Percentiles rank a stretch among this genome's conserved stretches.
Conservation (phyloP, 2,113 vertebrate species). For the Poeciliopsis turrubarensis region DNA sequence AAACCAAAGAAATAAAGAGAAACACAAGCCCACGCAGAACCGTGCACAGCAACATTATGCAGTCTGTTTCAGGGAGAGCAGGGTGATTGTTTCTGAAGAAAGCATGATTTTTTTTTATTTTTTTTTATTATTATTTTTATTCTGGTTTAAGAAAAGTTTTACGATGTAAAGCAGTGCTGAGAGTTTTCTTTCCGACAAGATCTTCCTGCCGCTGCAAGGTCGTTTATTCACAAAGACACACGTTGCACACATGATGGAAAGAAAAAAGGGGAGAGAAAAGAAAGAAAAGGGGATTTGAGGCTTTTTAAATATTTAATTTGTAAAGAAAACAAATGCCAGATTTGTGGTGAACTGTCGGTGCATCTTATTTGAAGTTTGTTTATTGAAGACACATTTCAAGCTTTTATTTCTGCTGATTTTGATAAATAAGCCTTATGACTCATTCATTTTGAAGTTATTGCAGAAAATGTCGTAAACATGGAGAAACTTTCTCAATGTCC, state of each 20-base stretch:
- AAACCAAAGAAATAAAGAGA: conserved; percentile 11
- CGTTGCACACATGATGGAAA: conserved; percentile 52
- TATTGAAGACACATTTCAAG: neutral
- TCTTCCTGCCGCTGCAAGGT: conserved; percentile 29
- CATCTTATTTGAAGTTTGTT: neutral
- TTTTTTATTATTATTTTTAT: too few relatives aligned
- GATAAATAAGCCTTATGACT: too few relatives aligned
- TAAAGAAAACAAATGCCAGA: conserved; percentile 32
- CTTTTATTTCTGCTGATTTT: too few relatives aligned
- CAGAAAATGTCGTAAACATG: too few relatives aligned
- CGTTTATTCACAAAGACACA: conserved; percentile 61
- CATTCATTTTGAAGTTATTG: neutral
- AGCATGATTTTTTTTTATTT: conserved; percentile 19
- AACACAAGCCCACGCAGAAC: conserved; percentile 51
- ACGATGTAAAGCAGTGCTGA: conserved; percentile 55
- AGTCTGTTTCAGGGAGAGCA: conserved; percentile 1
- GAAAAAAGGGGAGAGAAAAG: conserved; percentile 8
- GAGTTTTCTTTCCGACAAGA: conserved; percentile 33
- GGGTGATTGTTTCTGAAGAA: conserved; percentile 14
- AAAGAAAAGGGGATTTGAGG: conserved; percentile 24
- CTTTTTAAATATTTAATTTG: conserved; percentile 29
- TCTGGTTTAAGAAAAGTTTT: conserved; percentile 34
- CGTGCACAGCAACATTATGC: conserved; percentile 34
- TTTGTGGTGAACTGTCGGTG: neutral
- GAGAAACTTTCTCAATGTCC: too few relatives aligned